Percentiles rank a stretch among this genome's conserved stretches.
Conservation (phyloP, 2,888 invertebrate genomes). For the Digitonthophagus gazella region DNA sequence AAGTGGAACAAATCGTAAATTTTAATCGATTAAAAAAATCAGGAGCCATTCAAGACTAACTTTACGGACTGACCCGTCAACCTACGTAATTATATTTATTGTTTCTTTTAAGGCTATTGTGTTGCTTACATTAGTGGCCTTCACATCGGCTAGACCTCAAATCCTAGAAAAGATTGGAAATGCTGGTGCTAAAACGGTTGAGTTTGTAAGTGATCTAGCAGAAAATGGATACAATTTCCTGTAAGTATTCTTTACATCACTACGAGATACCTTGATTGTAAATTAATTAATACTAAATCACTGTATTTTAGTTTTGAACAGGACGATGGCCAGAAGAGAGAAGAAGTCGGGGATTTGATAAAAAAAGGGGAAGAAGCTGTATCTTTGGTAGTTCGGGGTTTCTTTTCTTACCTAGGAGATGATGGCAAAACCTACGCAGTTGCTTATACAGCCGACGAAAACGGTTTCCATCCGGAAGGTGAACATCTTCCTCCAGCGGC, state of each 20-base stretch:
- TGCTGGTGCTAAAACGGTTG: not conserved
- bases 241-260: not conserved
- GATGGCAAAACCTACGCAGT: slow-evolving; percentile 54
- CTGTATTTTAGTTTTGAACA: slow-evolving; percentile 48
- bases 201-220: not conserved
- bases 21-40: too few species aligned
- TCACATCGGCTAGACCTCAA: not conserved
- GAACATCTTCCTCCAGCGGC: too few species aligned
- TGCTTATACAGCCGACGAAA: slow-evolving; percentile 55
- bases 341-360: slow-evolving; percentile 50
- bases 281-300: not conserved
- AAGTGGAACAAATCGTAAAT: too few species aligned
- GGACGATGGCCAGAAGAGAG: slow-evolving; percentile 50
- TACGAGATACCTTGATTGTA: too few species aligned
- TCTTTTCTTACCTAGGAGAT: slow-evolving; percentile 50
- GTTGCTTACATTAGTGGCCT: not conserved
- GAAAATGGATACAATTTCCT: not conserved
- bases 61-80: too few species aligned
- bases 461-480: slow-evolving; percentile 54
- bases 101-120: not conserved
- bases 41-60: too few species aligned
- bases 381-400: slow-evolving; percentile 51
- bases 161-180: not conserved
- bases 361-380: slow-evolving; percentile 52
- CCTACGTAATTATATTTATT: too few species aligned